These are phyloP conservation scores for Artemisiospiza belli DNA, from an alignment of 2,113 vertebrate genomes.

Conservation along the genomic window DNA sequence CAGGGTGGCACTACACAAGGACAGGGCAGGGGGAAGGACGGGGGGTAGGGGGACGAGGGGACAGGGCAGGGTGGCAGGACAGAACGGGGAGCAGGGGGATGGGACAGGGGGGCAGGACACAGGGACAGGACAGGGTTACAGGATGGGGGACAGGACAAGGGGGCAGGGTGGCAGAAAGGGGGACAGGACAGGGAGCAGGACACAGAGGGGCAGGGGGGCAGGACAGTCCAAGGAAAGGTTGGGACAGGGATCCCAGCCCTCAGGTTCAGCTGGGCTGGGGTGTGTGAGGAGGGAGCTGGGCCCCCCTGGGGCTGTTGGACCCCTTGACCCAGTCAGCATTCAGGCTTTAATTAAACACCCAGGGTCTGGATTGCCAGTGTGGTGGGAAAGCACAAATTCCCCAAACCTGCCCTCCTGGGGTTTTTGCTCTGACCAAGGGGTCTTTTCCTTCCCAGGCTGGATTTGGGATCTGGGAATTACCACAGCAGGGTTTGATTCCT, in stretches of 20 bases:
- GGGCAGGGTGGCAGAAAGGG: not conserved
- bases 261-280: not conserved
- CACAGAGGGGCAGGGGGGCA: not conserved
- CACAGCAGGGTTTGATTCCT: not conserved
- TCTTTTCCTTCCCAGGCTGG: not conserved
- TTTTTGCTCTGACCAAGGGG: not conserved
- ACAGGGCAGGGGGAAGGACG: too few relatives aligned
- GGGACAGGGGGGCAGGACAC: too few relatives aligned
- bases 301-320: not conserved
- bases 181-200: too few relatives aligned
- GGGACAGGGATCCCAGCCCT: accelerated
- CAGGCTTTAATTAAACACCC: not conserved
- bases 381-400: not conserved
- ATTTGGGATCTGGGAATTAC: not conserved
- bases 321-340: not conserved
- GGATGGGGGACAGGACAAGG: not conserved
- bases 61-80: too few relatives aligned
- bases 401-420: not conserved
- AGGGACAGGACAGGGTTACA: not conserved
- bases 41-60: too few relatives aligned
- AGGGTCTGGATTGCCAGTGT: not conserved
- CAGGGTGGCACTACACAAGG: not conserved
- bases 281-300: accelerated
- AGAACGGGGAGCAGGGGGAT: too few relatives aligned
- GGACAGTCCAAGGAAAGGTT: accelerated